These are phyloP conservation scores for Halictus ligatus DNA, from an alignment of 2,888 invertebrate genomes.

Conservation along the genomic window DNA sequence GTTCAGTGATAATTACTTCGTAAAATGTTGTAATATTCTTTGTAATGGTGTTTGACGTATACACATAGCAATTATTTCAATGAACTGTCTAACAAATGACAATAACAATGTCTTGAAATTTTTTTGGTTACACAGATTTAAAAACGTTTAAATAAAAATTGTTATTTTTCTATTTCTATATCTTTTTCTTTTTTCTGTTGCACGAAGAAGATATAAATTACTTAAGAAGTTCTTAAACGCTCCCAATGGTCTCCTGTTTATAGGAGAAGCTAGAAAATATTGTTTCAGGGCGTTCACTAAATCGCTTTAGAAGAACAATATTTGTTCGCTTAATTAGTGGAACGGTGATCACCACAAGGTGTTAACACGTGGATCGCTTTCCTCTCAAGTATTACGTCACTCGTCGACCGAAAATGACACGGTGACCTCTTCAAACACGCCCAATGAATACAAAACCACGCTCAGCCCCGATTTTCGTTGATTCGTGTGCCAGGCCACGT, in stretches of 20 bases:
- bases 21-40: not conserved
- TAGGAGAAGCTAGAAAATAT: not conserved
- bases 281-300: not conserved
- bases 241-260: not conserved
- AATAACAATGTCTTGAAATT: not conserved
- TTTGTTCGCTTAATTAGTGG: not conserved
- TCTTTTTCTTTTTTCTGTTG: no score
- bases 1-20: not conserved
- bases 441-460: slow-evolving; percentile 34
- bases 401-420: slow-evolving; percentile 15
- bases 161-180: not conserved
- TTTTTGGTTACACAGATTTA: no score
- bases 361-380: slow-evolving; percentile 13
- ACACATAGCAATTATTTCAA: not conserved
- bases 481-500: not conserved
- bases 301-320: not conserved
- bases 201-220: no score
- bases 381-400: slow-evolving; percentile 15
- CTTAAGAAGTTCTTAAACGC: no score
- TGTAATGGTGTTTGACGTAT: not conserved
- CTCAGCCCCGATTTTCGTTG: not conserved
- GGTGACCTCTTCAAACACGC: not conserved
- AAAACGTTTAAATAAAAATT: not conserved
- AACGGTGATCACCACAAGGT: not conserved
- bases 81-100: not conserved